A percentile compares a stretch with the other conserved stretches of the same genome.
Conservation (phyloP, 2,113 vertebrate genomes). For the Hypocryptadius cinnamomeus region DNA sequence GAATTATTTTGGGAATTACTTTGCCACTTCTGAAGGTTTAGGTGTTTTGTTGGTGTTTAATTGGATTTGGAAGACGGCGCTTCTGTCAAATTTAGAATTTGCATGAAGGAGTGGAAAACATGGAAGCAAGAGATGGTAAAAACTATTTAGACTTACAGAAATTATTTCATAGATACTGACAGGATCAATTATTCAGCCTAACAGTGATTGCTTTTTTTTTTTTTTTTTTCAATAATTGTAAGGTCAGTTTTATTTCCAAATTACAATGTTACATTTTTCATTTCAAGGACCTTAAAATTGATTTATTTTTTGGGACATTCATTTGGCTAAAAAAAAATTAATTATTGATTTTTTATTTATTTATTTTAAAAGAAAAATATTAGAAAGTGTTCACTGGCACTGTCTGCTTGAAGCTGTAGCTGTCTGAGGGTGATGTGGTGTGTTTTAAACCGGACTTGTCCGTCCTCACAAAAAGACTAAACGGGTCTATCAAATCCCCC, state of each 20-base stretch:
- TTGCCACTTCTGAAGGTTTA: neutral
- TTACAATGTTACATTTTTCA: neutral
- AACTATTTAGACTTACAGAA: neutral
- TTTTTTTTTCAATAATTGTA: neutral
- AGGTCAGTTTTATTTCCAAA: neutral
- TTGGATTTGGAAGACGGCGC: neutral
- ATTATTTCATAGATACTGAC: neutral
- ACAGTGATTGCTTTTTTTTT: neutral
- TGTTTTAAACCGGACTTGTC: neutral
- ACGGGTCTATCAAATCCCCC: neutral
- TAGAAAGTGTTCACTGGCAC: neutral
- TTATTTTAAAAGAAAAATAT: neutral
- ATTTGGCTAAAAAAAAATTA: neutral
- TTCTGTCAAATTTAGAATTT: neutral
- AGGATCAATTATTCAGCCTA: neutral
- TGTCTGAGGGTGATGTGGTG: neutral
- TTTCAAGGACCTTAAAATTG: neutral
- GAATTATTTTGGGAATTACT: neutral
- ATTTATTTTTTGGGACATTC: neutral
- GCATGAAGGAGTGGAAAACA: accelerated
- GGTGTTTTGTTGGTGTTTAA: neutral
- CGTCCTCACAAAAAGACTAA: neutral
- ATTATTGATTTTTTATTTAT: neutral
- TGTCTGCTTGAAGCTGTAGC: neutral
- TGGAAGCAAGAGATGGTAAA: neutral